Percentiles rank a stretch among this genome's conserved stretches.
Conservation (phyloP, 2,888 invertebrate species). For the Pammene fasciana region DNA sequence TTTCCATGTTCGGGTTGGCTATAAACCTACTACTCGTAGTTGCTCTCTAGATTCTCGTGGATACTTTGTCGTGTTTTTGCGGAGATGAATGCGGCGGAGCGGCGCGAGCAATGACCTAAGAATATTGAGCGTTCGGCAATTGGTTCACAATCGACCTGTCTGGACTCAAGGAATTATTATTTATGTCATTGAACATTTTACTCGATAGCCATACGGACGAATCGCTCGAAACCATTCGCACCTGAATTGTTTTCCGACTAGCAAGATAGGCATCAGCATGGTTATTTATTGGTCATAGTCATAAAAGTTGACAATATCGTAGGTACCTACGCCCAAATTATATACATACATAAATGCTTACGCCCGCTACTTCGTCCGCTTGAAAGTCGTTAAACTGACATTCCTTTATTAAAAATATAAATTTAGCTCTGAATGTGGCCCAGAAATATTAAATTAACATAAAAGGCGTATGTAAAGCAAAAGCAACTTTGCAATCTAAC, state of each 20-base stretch:
- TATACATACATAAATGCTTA: too few species aligned
- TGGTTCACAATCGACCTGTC: slow-evolving; percentile 22
- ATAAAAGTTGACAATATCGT: too few species aligned
- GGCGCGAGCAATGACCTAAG: slow-evolving; percentile 33
- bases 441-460: background rate
- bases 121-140: slow-evolving; percentile 25
- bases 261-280: too few species aligned
- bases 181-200: background rate
- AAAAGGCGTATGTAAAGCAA: background rate
- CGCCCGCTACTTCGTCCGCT: too few species aligned
- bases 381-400: too few species aligned
- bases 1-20: background rate
- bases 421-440: background rate
- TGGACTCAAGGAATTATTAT: slow-evolving; percentile 13
- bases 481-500: background rate
- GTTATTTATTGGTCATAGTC: too few species aligned
- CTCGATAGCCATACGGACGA: too few species aligned
- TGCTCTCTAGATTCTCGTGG: background rate
- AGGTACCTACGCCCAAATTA: too few species aligned
- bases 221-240: too few species aligned
- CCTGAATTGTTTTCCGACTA: too few species aligned
- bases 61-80: slow-evolving; percentile 30
- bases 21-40: background rate
- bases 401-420: too few species aligned
- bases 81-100: slow-evolving; percentile 19